Evolutionary conservation across 2,888 invertebrate species (phyloP).

Genomic region (Stegana nigrithorax): DNA sequence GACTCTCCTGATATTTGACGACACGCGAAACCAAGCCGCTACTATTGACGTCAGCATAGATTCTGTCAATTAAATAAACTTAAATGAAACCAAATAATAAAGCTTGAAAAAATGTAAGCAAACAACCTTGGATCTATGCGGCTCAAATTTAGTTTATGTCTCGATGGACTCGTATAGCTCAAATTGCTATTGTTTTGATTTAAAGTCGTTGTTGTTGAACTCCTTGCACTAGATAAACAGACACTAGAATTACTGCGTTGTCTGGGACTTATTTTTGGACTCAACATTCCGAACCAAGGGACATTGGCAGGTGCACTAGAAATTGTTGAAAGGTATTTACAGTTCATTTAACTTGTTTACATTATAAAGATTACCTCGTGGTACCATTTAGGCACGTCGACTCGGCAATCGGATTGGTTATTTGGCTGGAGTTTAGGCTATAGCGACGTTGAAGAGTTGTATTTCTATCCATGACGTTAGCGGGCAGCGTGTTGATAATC

Average conservation of each 20-base stretch:
- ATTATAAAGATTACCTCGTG: slow-evolving; percentile 38
- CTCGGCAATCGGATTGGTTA: slow-evolving; percentile 61
- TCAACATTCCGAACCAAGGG: slow-evolving; percentile 48
- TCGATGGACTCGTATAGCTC: slow-evolving; percentile 28
- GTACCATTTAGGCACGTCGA: slow-evolving; percentile 62
- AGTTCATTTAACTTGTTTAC: too few species aligned
- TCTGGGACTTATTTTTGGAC: slow-evolving; percentile 43
- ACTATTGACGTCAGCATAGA: slow-evolving; percentile 71
- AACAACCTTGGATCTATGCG: slow-evolving; percentile 62
- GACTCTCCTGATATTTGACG: slow-evolving; percentile 69
- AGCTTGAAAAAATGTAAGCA: neutral
- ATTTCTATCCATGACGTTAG: slow-evolving; percentile 32
- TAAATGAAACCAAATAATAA: neutral
- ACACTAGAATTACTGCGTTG: slow-evolving; percentile 42
- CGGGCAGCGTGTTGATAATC: neutral
- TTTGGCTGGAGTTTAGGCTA: slow-evolving; percentile 55
- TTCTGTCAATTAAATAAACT: slow-evolving; percentile 36
- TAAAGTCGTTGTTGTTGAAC: neutral
- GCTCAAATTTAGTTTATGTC: slow-evolving; percentile 45
- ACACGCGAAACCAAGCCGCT: slow-evolving; percentile 70
- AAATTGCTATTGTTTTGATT: slow-evolving; percentile 23
- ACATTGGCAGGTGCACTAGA: too few species aligned
- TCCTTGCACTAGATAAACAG: slow-evolving; percentile 25
- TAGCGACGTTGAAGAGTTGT: slow-evolving; percentile 49
- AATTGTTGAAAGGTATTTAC: too few species aligned